A percentile compares a stretch with the other conserved stretches of the same genome.
These are phyloP conservation scores for Pemphigus obesinymphae DNA, from an alignment of 1,140 invertebrate genomes.

Conservation along the genomic window DNA sequence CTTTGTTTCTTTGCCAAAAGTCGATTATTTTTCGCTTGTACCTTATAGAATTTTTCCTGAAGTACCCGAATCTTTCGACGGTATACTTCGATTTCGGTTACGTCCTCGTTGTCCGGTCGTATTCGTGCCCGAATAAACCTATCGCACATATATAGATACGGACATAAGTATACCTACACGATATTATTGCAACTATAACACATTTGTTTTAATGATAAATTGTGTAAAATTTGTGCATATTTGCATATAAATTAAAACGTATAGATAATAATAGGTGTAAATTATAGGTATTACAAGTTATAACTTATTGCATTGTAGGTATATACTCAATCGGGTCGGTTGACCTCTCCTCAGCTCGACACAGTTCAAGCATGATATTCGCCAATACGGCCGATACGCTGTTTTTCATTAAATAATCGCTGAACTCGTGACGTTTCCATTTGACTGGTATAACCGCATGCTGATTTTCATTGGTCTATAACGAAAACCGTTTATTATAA, in stretches of 20 bases:
- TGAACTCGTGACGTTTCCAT: conserved; percentile 16
- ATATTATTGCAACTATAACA: no score
- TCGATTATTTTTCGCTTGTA: background rate
- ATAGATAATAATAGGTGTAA: no score
- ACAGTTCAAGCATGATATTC: background rate
- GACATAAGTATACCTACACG: no score
- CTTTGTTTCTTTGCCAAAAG: background rate
- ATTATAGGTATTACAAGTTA: no score
- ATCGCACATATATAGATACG: background rate
- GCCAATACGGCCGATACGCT: background rate
- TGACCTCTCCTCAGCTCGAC: background rate
- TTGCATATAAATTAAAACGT: no score
- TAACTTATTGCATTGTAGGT: no score
- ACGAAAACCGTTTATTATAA: background rate
- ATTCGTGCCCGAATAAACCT: background rate
- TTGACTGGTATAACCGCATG: background rate
- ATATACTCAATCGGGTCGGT: background rate
- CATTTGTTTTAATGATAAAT: no score
- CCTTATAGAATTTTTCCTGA: background rate
- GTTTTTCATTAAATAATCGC: background rate
- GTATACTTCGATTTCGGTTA: background rate
- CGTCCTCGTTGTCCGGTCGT: conserved; percentile 8
- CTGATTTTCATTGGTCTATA: background rate
- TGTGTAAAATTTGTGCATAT: no score
- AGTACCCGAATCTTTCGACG: background rate